Evolutionary conservation across 2,888 invertebrate species (phyloP).

Genomic region (Caenorhabditis sp.): DNA sequence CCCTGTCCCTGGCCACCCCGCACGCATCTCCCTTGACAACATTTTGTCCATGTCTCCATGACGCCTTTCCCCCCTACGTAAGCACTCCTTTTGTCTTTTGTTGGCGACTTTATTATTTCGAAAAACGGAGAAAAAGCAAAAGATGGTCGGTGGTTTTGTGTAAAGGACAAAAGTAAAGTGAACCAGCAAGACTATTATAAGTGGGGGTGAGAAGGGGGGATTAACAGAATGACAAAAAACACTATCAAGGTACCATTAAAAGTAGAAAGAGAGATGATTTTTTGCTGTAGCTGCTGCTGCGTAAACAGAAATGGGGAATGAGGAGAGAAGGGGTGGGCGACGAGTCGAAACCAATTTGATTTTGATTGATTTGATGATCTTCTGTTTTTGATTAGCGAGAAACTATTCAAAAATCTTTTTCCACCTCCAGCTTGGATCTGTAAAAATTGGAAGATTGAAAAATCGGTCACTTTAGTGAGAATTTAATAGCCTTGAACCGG

Average conservation of each 20-base stretch:
- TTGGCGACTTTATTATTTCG: conserved; percentile 40
- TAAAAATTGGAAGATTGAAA: conserved; percentile 5
- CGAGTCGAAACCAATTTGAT: conserved; percentile 48
- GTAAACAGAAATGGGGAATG: conserved; percentile 33
- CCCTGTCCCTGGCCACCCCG: not conserved
- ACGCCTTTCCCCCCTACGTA: conserved; percentile 12
- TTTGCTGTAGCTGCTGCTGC: not conserved
- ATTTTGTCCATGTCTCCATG: conserved; percentile 27
- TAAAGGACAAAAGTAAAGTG: conserved; percentile 37
- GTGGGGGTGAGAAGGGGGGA: not conserved
- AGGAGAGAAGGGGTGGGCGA: conserved; percentile 48
- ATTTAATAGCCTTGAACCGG: conserved; percentile 5
- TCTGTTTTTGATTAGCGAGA: too few species aligned
- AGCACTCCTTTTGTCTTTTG: conserved; percentile 27
- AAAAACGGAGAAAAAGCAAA: conserved; percentile 25
- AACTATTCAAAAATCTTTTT: conserved; percentile 53
- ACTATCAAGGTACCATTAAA: conserved; percentile 17
- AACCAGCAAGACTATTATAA: conserved; percentile 51
- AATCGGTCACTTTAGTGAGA: too few species aligned
- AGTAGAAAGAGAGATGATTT: conserved; percentile 22
- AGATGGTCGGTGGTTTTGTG: not conserved
- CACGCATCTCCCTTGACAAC: conserved; percentile 25
- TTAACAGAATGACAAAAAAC: conserved; percentile 18
- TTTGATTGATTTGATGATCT: conserved; percentile 29
- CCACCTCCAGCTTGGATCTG: conserved; percentile 53